Base-by-base conservation (phyloP, 2,113 vertebrate species). In the Muntiacus muntjak region DNA sequence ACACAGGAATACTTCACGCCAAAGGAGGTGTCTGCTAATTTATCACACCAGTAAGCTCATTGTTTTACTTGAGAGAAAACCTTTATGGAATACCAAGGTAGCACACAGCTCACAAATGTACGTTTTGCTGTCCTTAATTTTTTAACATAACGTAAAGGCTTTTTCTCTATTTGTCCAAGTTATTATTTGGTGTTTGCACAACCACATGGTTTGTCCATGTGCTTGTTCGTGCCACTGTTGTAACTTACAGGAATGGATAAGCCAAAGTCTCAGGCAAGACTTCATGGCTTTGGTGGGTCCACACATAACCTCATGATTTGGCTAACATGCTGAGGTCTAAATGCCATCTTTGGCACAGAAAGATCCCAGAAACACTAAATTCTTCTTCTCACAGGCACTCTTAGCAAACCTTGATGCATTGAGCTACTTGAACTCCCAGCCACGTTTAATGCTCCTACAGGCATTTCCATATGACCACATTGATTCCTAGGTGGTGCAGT, bases 11-110 rank as follows among this genome's bases (percentile, higher is more conserved):
- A 67, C 85, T 94, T 93, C 95, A 78, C 11, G 10, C 90, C 67
- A 79, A 93, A 95, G 85, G 62, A 95, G 47, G 47, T 36, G 33
- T 94, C 94, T 96, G 92, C 91, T 97, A 97, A 97, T 98, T 98
- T 94, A 95, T 95, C 96, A 97, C 58, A 79, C 40, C 91, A 83
- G 89, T 76, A 93, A 95, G 50, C 30, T 87, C 95, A 92, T 74
- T 97, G 94, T 95, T 96, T 95, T 47, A 92, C 43, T 93, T 91
- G 45, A 74, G 52, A 97, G 95, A 89, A 98, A 97, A 78, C 33
- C 85, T 94, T 96, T 94, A 89, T 19, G 28, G 86, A 94, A 86
- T 74, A 87, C 81, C 93, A 94, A 90, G 67, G 67, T 82, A 98
- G n/a, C 60, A 45, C 0, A 0, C 9, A 90, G 86, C 76, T 86